These are phyloP conservation scores for Fabriciana adippe DNA, from an alignment of 2,888 invertebrate genomes.

Conservation along the genomic window DNA sequence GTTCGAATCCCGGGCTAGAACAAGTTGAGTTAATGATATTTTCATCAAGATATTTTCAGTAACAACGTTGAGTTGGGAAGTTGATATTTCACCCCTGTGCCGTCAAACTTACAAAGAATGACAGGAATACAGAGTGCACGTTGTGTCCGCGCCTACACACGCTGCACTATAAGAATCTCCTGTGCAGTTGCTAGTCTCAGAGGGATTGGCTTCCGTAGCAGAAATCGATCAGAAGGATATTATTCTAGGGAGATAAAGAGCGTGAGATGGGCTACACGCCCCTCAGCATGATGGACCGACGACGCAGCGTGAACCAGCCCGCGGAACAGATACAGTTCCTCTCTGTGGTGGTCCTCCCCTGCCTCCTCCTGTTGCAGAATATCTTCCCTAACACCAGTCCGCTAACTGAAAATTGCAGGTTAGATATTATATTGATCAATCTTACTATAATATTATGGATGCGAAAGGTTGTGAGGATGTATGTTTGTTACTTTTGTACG, in stretches of 20 bases:
- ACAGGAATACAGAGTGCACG: no score
- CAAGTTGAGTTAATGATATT: no score
- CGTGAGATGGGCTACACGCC: conserved; percentile 82
- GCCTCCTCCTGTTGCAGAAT: conserved; percentile 76
- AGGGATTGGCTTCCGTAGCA: no score
- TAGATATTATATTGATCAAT: background rate
- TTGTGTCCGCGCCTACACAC: no score
- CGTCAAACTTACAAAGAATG: no score
- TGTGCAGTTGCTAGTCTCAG: no score
- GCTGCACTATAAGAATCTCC: no score
- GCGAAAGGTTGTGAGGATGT: background rate
- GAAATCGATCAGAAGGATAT: background rate
- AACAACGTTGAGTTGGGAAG: no score
- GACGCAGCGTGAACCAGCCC: conserved; percentile 80
- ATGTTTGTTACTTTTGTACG: background rate
- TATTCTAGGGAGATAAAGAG: conserved; percentile 81
- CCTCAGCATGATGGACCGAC: conserved; percentile 84
- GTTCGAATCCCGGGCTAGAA: no score
- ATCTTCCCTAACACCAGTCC: conserved; percentile 78
- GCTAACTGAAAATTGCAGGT: conserved; percentile 79
- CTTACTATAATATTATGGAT: background rate
- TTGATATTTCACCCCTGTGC: no score
- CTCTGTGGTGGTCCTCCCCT: conserved; percentile 82
- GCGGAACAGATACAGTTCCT: conserved; percentile 85
- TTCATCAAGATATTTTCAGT: no score